These are phyloP conservation scores for Apodemia zela DNA, from an alignment of 2,888 invertebrate species.

Conservation along the genomic window DNA sequence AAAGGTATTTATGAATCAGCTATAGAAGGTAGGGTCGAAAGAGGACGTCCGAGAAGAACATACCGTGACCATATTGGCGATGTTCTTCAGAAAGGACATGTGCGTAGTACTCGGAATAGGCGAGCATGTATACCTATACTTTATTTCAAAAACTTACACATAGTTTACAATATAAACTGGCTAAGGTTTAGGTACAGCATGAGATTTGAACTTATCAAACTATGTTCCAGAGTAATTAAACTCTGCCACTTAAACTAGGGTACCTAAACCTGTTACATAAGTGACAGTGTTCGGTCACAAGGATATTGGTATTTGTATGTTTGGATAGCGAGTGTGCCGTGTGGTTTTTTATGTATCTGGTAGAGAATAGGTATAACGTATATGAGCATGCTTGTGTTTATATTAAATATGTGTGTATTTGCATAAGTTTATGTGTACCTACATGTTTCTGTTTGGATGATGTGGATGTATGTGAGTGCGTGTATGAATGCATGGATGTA, in stretches of 20 bases:
- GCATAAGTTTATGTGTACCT: slow-evolving; percentile 1
- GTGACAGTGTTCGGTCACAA: slow-evolving; percentile 2
- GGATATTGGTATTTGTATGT: slow-evolving; percentile 1
- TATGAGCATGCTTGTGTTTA: slow-evolving; percentile 3
- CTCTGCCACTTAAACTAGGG: slow-evolving; percentile 2
- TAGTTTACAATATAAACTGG: too few relatives aligned
- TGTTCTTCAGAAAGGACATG: too few relatives aligned
- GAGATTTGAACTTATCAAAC: neutral
- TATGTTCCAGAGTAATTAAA: slow-evolving; percentile 4
- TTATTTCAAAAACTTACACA: too few relatives aligned
- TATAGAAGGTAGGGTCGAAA: too few relatives aligned
- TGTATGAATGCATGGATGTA: slow-evolving; percentile 1
- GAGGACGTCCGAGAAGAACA: too few relatives aligned
- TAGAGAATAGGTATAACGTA: slow-evolving; percentile 3
- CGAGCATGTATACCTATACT: too few relatives aligned
- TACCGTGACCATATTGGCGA: too few relatives aligned
- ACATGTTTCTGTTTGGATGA: slow-evolving; percentile 3
- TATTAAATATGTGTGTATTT: slow-evolving; percentile 4
- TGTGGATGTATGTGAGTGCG: slow-evolving; percentile 1
- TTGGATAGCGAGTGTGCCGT: slow-evolving; percentile 2
- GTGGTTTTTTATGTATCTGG: slow-evolving; percentile 3
- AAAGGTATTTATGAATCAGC: too few relatives aligned
- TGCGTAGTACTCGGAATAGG: too few relatives aligned
- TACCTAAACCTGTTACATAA: slow-evolving; percentile 3
- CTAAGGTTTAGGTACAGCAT: too few relatives aligned